phyloP scores from a whole-genome alignment of 2,113 vertebrate genomes.

The Apistogramma diplotaenia region DNA sequence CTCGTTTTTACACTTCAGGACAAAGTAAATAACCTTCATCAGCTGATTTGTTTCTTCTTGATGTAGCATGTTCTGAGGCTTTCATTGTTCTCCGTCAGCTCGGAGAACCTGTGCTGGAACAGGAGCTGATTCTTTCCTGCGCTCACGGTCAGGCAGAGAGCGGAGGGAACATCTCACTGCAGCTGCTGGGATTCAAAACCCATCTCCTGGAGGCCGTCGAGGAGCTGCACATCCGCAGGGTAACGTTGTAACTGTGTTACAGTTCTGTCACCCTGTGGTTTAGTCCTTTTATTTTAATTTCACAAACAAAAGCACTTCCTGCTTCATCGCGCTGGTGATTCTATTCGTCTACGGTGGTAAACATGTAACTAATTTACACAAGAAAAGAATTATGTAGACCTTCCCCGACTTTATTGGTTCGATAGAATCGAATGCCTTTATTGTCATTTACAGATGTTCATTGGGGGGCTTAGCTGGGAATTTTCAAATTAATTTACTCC shows the following conservation, averaged over 20 bases:
- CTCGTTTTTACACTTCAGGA: neutral
- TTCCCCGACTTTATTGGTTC: too few relatives aligned
- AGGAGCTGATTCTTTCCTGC: conserved; percentile 23
- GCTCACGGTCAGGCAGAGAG: conserved; percentile 68
- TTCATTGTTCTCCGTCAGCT: neutral
- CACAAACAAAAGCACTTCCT: fast-evolving
- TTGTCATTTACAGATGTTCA: too few relatives aligned
- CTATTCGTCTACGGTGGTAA: too few relatives aligned
- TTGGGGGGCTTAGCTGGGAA: too few relatives aligned
- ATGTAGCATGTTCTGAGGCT: too few relatives aligned
- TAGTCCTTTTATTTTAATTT: neutral
- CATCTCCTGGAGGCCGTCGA: conserved; percentile 85
- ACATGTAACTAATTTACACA: fast-evolving
- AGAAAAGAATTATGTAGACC: neutral
- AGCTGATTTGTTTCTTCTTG: neutral
- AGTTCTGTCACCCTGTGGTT: neutral
- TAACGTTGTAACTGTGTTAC: conserved; percentile 47
- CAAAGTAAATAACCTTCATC: neutral
- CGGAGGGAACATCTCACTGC: conserved; percentile 79
- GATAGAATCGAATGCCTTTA: too few relatives aligned
- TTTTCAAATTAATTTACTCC: neutral
- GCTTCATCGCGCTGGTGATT: neutral
- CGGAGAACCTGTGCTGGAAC: conserved; percentile 8
- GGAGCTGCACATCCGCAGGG: conserved; percentile 90
- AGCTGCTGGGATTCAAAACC: conserved; percentile 87